Percentiles rank a stretch among this genome's conserved stretches.
phyloP scores from a whole-genome alignment of 1,140 invertebrate genomes.

The Phocides pigmalion region DNA sequence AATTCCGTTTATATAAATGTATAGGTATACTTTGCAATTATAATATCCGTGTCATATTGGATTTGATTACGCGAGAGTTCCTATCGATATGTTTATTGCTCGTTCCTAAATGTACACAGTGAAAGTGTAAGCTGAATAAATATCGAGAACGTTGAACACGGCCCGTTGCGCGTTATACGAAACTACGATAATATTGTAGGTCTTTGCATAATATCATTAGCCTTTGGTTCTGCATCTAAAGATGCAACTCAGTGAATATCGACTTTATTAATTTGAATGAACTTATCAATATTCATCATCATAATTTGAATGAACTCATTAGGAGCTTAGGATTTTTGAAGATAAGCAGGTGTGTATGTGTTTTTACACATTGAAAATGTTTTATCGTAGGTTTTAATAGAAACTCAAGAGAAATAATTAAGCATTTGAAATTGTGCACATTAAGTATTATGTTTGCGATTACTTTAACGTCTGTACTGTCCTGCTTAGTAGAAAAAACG shows the following conservation, averaged over 20 bases:
- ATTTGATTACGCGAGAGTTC: not conserved
- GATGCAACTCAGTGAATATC: not conserved
- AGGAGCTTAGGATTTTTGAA: too few relatives aligned
- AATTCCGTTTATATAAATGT: not conserved
- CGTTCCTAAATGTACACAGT: conserved; percentile 22
- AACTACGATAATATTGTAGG: conserved; percentile 23
- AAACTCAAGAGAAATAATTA: too few relatives aligned
- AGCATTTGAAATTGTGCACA: too few relatives aligned
- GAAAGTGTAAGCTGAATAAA: conserved; percentile 30
- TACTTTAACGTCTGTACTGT: too few relatives aligned
- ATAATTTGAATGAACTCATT: too few relatives aligned
- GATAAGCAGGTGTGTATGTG: too few relatives aligned
- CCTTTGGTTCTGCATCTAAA: not conserved
- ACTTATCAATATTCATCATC: too few relatives aligned
- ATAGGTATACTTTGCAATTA: not conserved
- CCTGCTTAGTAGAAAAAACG: too few relatives aligned
- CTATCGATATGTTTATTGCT: not conserved
- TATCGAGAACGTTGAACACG: conserved; percentile 34
- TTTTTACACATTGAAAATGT: too few relatives aligned
- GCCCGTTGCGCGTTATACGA: conserved; percentile 25
- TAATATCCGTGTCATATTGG: conserved; percentile 17
- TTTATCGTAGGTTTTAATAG: too few relatives aligned
- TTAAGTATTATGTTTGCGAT: too few relatives aligned
- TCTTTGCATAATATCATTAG: conserved; percentile 23
- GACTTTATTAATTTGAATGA: too few relatives aligned